Conservation (phyloP, 2,113 vertebrate species). For the Pao palembangensis region DNA sequence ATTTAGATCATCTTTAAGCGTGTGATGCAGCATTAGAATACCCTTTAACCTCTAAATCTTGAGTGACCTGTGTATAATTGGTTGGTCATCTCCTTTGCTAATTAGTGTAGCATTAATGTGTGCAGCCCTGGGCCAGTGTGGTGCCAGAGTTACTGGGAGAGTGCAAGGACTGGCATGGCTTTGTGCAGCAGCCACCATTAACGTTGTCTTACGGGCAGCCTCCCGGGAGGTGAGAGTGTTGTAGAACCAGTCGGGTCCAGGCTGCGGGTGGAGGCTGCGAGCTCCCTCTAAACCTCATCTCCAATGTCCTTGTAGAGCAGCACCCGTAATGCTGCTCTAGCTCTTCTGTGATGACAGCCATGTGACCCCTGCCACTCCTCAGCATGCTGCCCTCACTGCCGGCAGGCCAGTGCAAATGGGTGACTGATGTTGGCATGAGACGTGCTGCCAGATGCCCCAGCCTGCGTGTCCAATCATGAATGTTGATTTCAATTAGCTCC, state of each 20-base stretch:
- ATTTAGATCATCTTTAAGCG: slow-evolving; percentile 33
- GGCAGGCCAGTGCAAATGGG: slow-evolving; percentile 31
- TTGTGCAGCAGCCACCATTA: slow-evolving; percentile 57
- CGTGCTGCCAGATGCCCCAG: slow-evolving; percentile 59
- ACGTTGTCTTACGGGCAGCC: slow-evolving; percentile 52
- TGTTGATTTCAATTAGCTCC: slow-evolving; percentile 77
- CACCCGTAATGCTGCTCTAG: slow-evolving; percentile 3
- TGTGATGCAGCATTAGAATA: slow-evolving; percentile 41
- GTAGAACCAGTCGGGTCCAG: slow-evolving; percentile 37
- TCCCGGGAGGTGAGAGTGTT: slow-evolving; percentile 51
- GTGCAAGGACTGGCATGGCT: slow-evolving; percentile 47
- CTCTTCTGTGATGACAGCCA: slow-evolving; percentile 43
- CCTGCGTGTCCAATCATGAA: slow-evolving; percentile 59
- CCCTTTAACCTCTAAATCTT: slow-evolving; percentile 68
- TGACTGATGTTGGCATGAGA: slow-evolving; percentile 70
- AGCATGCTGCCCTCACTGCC: slow-evolving; percentile 49
- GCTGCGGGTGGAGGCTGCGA: slow-evolving; percentile 21
- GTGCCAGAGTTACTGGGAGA: slow-evolving; percentile 37
- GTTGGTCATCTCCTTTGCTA: slow-evolving; percentile 73
- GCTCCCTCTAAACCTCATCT: slow-evolving; percentile 41
- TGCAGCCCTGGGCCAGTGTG: slow-evolving; percentile 50
- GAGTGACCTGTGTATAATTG: slow-evolving; percentile 76
- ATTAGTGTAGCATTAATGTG: slow-evolving; percentile 73
- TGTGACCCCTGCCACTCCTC: slow-evolving; percentile 52
- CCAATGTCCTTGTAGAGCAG: slow-evolving; percentile 50